Conservation (phyloP, 23 tunicate species). For the Botrylloides violaceus region DNA sequence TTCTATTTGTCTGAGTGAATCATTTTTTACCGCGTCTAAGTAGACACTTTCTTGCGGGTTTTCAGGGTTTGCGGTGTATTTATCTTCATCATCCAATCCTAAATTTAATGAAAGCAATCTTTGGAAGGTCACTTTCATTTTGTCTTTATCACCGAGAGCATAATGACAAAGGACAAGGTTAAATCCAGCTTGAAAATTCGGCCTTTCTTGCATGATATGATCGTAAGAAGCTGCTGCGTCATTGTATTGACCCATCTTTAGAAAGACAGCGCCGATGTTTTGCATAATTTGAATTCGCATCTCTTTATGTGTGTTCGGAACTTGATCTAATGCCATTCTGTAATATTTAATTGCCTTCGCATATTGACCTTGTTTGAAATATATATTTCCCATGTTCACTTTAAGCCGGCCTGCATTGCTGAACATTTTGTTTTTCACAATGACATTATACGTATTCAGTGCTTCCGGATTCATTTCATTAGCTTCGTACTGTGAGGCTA, state of each 20-base stretch:
- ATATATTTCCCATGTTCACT: constrained; percentile 96
- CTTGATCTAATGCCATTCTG: constrained; percentile 97
- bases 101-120: constrained; percentile 70
- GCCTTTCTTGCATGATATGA: constrained; percentile 97
- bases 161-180: constrained; percentile 84
- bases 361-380: constrained; percentile 65
- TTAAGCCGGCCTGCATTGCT: constrained; percentile 85
- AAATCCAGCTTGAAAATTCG: constrained; percentile 87
- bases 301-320: constrained; percentile 80
- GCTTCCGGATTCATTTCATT: constrained; percentile 97
- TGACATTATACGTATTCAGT: constrained; percentile 74
- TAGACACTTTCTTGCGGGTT: constrained; percentile 74
- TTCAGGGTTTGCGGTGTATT: constrained; percentile 65
- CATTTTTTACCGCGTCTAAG: constrained; percentile 81
- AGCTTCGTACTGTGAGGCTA: constrained; percentile 93
- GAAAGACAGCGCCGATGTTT: constrained; percentile 88
- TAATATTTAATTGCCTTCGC: constrained; percentile 83
- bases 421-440: constrained; percentile 98
- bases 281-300: constrained; percentile 72
- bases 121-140: constrained; percentile 69
- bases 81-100: constrained; percentile 92
- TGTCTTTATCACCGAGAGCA: constrained; percentile 88
- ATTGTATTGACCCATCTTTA: constrained; percentile 89
- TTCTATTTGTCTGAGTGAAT: constrained; percentile 74
- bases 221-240: constrained; percentile 96